Evolutionary conservation across 2,113 vertebrate genomes (phyloP), one percentile per base, ranked within the genome.

Genomic region (Lota lota): DNA sequence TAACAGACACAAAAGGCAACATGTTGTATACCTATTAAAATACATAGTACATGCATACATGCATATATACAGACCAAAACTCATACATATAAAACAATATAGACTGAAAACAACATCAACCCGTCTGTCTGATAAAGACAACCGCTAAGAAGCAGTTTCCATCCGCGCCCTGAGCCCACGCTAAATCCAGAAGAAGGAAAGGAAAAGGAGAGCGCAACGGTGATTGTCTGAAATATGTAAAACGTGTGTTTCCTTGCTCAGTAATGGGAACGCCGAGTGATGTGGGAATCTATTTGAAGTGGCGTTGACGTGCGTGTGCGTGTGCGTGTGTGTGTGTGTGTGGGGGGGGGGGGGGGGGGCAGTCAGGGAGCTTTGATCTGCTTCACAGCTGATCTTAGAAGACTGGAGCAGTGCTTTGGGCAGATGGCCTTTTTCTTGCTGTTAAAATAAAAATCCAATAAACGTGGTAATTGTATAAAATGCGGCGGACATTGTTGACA

Each of bases 401-500:
- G 81, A 77, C 51, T 85, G 73, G 73, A 82, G 87, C 75, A 83
- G 85, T 75, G 82, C 79, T 82, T 72, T 68, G 80, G 86, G 88
- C 92, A 93, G 92, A 92, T 93, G 91, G 89, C 73, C 68, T 86
- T 80, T 91, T 93, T 92, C 87, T 92, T 83, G 79, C 78, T 53
- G 80, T 72, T 80, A 88, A 85, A 93, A 91, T 92, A 91, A 91
- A 92, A 92, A 93, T 93, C 91, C 90, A 93, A 93, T 93, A 92
- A 92, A 93, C 88, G 93, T 92, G 91, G 87, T 93, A 92, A 93
- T 93, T 88, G 87, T 90, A 90, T 85, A 81, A 90, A 91, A 92
- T 78, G 83, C 78, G 78, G 47, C 5, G n/a, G 70, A 79, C 69
- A 82, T 79, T 78, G 84, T 79, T 83, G 81, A 85, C 75, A 79